These are phyloP conservation scores for Drosophila oshimai DNA, from an alignment of 1,140 invertebrate genomes.

Conservation along the genomic window DNA sequence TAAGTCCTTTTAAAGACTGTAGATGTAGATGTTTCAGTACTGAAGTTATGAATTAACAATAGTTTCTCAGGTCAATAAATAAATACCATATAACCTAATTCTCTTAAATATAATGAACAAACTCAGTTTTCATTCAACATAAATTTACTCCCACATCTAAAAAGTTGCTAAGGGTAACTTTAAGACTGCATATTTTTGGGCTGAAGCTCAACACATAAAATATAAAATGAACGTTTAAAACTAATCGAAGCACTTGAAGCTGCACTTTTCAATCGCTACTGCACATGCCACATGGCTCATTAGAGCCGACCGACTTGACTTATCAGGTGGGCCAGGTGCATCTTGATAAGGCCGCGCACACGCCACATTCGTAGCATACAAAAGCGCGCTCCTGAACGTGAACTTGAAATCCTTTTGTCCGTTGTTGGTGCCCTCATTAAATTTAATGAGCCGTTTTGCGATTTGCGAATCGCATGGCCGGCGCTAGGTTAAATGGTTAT, in stretches of 20 bases:
- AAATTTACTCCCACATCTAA: too few relatives aligned
- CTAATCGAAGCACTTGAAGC: slow-evolving; percentile 2
- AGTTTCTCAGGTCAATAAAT: too few relatives aligned
- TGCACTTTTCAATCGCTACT: slow-evolving; percentile 8
- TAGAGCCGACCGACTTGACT: slow-evolving; percentile 18
- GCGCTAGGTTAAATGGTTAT: slow-evolving; percentile 41
- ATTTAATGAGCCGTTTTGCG: slow-evolving; percentile 46
- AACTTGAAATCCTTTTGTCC: slow-evolving; percentile 77
- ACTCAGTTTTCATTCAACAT: too few relatives aligned
- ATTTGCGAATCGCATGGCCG: slow-evolving; percentile 44
- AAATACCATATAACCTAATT: too few relatives aligned
- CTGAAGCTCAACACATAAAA: neutral
- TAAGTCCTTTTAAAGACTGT: too few relatives aligned
- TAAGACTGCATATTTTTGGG: neutral
- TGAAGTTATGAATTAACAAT: too few relatives aligned
- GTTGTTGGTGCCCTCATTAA: slow-evolving; percentile 48
- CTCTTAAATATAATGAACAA: too few relatives aligned
- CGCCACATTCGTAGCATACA: slow-evolving; percentile 59
- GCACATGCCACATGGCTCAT: slow-evolving; percentile 50
- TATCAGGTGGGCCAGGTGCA: slow-evolving; percentile 62
- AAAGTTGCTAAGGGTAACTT: too few relatives aligned
- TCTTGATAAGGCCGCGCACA: slow-evolving; percentile 56
- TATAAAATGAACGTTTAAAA: too few relatives aligned
- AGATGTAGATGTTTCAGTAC: too few relatives aligned
- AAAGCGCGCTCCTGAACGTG: slow-evolving; percentile 59